Percentiles rank a stretch among this genome's conserved stretches.
phyloP scores from a whole-genome alignment of 1,140 invertebrate genomes.

The Drosophila arawakana region DNA sequence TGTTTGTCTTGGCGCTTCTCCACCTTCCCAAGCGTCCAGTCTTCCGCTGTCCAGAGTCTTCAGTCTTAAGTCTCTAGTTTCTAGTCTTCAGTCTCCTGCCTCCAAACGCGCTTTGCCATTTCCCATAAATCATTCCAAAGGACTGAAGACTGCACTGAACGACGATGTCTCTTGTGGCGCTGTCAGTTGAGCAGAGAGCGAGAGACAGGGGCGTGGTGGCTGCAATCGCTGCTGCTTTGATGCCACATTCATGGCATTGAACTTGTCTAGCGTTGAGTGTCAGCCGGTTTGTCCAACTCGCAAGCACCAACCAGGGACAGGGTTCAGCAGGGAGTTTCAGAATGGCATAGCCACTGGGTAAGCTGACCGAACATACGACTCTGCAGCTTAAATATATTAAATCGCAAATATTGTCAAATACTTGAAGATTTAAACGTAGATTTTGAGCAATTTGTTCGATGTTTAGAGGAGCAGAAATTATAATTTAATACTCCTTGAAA shows the following conservation, averaged over 20 bases:
- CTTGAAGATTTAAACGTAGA: not conserved
- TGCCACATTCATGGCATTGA: slow-evolving; percentile 78
- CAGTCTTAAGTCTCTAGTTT: not conserved
- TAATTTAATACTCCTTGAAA: too few species aligned
- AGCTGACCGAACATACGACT: slow-evolving; percentile 13
- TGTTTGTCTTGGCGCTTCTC: slow-evolving; percentile 81
- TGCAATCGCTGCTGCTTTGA: slow-evolving; percentile 51
- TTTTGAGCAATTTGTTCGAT: not conserved
- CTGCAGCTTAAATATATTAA: slow-evolving; percentile 7
- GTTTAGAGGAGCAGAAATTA: not conserved
- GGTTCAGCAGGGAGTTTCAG: slow-evolving; percentile 24
- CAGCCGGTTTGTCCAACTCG: slow-evolving; percentile 52
- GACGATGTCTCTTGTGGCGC: slow-evolving; percentile 57
- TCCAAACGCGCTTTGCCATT: slow-evolving; percentile 56
- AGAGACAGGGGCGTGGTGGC: slow-evolving; percentile 3
- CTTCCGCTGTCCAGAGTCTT: not conserved
- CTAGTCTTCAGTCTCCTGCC: slow-evolving; percentile 4
- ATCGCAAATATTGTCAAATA: slow-evolving; percentile 16
- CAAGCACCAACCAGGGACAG: slow-evolving; percentile 25
- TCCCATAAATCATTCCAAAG: slow-evolving; percentile 77
- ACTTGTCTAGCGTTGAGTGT: slow-evolving; percentile 64
- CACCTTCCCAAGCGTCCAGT: slow-evolving; percentile 49
- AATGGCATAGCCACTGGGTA: not conserved
- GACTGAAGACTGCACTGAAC: slow-evolving; percentile 53
- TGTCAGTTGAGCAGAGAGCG: slow-evolving; percentile 46